Base-by-base conservation (phyloP, 2,113 vertebrate genomes). In the Ochotona princeps region DNA sequence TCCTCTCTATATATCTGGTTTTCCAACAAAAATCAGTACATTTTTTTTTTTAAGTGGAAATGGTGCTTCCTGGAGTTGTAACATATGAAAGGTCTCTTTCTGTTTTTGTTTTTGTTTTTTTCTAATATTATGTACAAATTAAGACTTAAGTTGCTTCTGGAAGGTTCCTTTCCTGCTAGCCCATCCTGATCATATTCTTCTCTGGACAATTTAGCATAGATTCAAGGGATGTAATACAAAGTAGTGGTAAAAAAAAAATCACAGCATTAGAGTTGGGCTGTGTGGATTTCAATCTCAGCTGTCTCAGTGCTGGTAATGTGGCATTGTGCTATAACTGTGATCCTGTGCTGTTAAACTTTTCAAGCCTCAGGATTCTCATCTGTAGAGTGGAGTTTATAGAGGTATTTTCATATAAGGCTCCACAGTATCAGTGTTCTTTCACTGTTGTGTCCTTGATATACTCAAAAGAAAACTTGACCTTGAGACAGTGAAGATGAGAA, bases 381-480 rank as follows among this genome's bases (percentile, higher is more conserved):
- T 60, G 4, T 90, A 69, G 60, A 74, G 30, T 51, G 44, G 61
- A 63, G 25, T 76, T 83, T 87, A 49, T 49, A 72, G 76, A 67
- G 20, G 17, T 61, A 38, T 80, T 54, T 69, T 47, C 7, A 21
- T 75, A 17, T 26, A 57, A 70, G 74, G 35, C 30, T 94, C n/a
- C 80, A 8, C 73, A 81, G 70, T 61, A 66, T 35, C 89, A n/a
- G 23, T 88, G 12, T 78, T 80, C 3, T 87, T 85, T 92, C 88
- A 76, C 60, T 67, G 35, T 32, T 78, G 26, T 69, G n/a, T 80
- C 66, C 67, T 78, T 91, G 65, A 35, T 80, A 2, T 72, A 15
- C 30, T 51, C 17, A 74, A 49, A 44, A 57, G 18, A 57, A 15
- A 57, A 70, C 7, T 2, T 51, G 79, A 38, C 23, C 25, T 44